phyloP scores from a whole-genome alignment of 1,140 invertebrate genomes.

The Drosophila bifasciata region DNA sequence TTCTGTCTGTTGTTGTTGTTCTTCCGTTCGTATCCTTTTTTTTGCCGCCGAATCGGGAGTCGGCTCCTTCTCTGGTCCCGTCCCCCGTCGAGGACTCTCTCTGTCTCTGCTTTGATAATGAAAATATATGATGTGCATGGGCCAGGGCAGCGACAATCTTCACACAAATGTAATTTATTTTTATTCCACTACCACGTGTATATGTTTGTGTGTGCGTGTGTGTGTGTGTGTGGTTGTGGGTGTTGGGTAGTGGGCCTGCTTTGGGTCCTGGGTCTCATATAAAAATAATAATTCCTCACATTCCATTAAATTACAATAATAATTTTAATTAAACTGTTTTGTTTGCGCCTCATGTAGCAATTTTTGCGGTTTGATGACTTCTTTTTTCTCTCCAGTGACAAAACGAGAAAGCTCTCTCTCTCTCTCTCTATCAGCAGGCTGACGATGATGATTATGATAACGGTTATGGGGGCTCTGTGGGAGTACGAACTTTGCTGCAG shows the following conservation, averaged over 20 bases:
- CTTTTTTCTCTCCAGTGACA: constrained; percentile 24
- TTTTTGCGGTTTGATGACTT: constrained; percentile 59
- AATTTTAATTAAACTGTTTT: constrained; percentile 82
- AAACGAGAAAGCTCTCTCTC: constrained; percentile 28
- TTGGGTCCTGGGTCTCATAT: constrained; percentile 30
- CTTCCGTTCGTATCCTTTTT: constrained; percentile 22
- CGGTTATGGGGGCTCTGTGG: constrained; percentile 20
- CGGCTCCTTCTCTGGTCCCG: constrained; percentile 14
- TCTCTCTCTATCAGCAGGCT: constrained; percentile 40
- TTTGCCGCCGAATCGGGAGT: constrained; percentile 38
- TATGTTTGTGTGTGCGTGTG: constrained; percentile 42
- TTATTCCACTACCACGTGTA: constrained; percentile 47
- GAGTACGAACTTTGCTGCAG: constrained; percentile 12
- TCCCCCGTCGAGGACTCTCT: constrained; percentile 39
- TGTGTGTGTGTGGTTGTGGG: constrained; percentile 22
- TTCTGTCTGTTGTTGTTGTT: constrained; percentile 7
- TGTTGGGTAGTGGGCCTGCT: background rate
- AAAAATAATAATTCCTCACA: constrained; percentile 80
- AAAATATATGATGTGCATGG: constrained; percentile 81
- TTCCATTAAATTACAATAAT: constrained; percentile 83
- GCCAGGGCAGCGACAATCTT: constrained; percentile 67
- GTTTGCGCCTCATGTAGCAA: constrained; percentile 69
- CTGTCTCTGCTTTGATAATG: constrained; percentile 82
- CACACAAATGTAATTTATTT: constrained; percentile 81
- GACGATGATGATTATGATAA: constrained; percentile 46